These are phyloP conservation scores for Chymomyza procnemis DNA, from an alignment of 2,888 invertebrate genomes.

Conservation along the genomic window DNA sequence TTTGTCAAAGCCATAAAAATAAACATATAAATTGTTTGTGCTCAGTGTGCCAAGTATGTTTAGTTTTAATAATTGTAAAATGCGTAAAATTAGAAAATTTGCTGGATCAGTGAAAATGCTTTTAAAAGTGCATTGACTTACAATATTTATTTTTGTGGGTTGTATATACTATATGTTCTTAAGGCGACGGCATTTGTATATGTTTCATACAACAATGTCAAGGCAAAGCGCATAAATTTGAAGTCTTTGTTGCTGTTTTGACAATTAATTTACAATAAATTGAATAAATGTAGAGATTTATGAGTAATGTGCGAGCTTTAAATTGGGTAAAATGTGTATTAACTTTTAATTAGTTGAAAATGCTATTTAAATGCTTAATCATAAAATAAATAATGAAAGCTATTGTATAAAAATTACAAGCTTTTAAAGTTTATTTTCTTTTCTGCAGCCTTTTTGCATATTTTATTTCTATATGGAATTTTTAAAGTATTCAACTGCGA, in stretches of 20 bases:
- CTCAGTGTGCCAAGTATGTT: not conserved
- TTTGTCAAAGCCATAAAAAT: slow-evolving; percentile 7
- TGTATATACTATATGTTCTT: not conserved
- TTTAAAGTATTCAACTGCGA: too few species aligned
- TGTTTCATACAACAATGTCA: not conserved
- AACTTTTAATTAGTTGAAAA: too few species aligned
- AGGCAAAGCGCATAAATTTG: not conserved
- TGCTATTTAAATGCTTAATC: too few species aligned
- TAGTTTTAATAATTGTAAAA: not conserved
- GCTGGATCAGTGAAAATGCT: not conserved
- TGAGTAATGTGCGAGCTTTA: too few species aligned
- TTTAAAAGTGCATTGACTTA: slow-evolving; percentile 26
- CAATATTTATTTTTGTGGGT: not conserved
- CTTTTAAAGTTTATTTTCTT: too few species aligned
- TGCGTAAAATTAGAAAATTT: not conserved
- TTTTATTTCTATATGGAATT: too few species aligned
- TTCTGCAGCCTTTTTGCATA: too few species aligned
- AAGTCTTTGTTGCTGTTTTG: not conserved
- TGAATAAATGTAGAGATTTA: too few species aligned
- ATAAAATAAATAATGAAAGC: too few species aligned
- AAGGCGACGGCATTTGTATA: too few species aligned
- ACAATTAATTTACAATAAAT: not conserved
- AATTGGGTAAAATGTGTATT: too few species aligned
- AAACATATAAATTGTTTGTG: slow-evolving; percentile 6
- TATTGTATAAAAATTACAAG: too few species aligned